A percentile compares a stretch with the other conserved stretches of the same genome.
These are phyloP conservation scores for Intellagama lesueurii DNA, from an alignment of 2,797 vertebrate genomes.

Conservation along the genomic window DNA sequence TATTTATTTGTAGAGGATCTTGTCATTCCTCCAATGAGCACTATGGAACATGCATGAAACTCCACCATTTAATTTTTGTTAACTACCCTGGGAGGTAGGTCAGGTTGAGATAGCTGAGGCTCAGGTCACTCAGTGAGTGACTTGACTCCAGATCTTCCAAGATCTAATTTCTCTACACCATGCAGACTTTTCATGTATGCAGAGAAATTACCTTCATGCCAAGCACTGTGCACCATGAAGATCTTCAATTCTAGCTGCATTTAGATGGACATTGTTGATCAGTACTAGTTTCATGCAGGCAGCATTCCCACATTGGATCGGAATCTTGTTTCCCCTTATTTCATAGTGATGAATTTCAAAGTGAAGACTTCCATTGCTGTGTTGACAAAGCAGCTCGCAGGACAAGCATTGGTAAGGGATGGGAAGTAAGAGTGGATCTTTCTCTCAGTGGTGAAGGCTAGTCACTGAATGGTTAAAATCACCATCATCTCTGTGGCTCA, in stretches of 20 bases:
- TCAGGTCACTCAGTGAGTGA: background rate
- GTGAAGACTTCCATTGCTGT: background rate
- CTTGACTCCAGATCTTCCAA: no score
- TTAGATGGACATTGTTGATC: background rate
- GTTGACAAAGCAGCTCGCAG: background rate
- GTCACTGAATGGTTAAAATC: background rate
- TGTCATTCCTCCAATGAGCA: background rate
- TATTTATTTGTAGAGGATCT: background rate
- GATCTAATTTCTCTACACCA: background rate
- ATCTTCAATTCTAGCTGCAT: background rate
- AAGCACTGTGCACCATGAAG: background rate
- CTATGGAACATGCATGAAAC: background rate
- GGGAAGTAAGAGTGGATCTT: background rate
- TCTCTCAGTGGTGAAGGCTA: background rate
- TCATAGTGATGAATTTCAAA: background rate
- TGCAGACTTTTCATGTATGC: background rate
- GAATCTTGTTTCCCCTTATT: background rate
- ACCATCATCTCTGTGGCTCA: background rate
- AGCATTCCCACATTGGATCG: background rate
- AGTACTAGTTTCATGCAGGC: background rate
- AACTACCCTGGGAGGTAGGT: background rate
- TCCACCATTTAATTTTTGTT: background rate
- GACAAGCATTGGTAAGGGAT: background rate
- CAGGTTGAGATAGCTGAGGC: background rate
- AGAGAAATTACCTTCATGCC: background rate